Base-by-base conservation (phyloP, 2,797 vertebrate genomes). In the Leptatherina wallacei region DNA sequence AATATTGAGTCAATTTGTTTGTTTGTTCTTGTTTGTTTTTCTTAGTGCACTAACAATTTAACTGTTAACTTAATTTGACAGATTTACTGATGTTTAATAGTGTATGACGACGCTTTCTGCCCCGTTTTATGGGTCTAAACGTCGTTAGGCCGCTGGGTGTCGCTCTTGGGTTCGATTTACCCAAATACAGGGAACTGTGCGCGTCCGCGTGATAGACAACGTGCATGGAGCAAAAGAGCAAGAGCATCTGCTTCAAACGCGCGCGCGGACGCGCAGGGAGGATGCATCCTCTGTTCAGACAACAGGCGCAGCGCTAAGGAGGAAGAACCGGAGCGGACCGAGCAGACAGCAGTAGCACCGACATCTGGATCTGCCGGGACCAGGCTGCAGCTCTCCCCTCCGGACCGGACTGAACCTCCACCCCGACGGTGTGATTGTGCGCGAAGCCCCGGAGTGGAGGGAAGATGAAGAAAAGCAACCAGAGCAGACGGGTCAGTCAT, bases 381-480 rank as follows among this genome's bases (percentile, higher is more conserved):
- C 52, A 44, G 33, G 12, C 16, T 33, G 70, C 65, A 44, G 38
- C 71, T 44, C 47, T 49, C 36, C 9, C 35, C 35, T 44, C 40
- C 73, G 65, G 16, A 33, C 57, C 55, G 36, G 32, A 32, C 35
- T 67, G 24, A 44, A 55, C 30, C 69, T 51, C 69, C 49, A 47
- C 77, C 38, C 22, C 30, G 47, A 54, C 58, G 78, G 73, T 47
- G 75, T 49, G 75, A 81, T 33, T 38, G 30, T 63, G 62, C 57
- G 9, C 49, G 33, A 63, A 75, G 60, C 49, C 32, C 33, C 69
- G 66, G 60, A 62, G 60, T 27, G 49, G 64, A 69, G 40, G 73
- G 56, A 85, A 71, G 70, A 92, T 91, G 90, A 90, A 90, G 88
- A 91, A 67, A 35, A 89, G 89, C 89, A 78, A 44, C 69, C 80